Evolutionary conservation across 2,797 vertebrate genomes (phyloP).

Genomic region (Rhinatrema bivittatum): DNA sequence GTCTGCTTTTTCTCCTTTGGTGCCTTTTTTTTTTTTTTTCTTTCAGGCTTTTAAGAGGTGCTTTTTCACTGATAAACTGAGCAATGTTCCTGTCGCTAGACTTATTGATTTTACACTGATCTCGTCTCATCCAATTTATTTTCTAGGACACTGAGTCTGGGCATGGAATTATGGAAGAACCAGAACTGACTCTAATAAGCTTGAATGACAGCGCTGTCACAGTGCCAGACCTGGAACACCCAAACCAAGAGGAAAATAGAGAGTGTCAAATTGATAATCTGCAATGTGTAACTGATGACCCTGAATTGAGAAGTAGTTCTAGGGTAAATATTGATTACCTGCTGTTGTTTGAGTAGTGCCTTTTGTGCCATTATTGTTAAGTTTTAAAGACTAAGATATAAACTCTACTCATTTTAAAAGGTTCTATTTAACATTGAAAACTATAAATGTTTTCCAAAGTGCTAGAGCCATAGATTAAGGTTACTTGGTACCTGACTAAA

Average conservation of each 20-base stretch:
- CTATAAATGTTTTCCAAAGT: too few species aligned
- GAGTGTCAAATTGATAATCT: not conserved
- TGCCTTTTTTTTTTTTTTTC: not conserved
- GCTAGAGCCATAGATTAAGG: too few species aligned
- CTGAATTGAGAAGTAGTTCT: not conserved
- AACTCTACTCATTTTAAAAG: not conserved
- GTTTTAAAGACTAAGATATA: not conserved
- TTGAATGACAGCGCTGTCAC: constrained; percentile 60
- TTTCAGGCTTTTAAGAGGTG: fast-evolving
- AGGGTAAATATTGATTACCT: constrained; percentile 33
- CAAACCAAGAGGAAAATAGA: constrained; percentile 29
- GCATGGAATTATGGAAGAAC: constrained; percentile 82
- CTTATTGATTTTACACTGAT: not conserved
- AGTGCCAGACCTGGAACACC: constrained; percentile 39
- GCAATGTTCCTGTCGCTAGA: not conserved
- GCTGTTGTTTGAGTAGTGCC: not conserved
- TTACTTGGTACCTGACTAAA: too few species aligned
- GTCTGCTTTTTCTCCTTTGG: not conserved
- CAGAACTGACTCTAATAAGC: constrained; percentile 72
- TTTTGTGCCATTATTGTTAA: not conserved
- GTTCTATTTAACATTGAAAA: not conserved
- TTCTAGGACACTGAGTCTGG: constrained; percentile 56
- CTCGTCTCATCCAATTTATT: not conserved
- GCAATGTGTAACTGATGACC: not conserved
- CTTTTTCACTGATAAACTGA: not conserved